phyloP scores from a whole-genome alignment of 2,797 vertebrate genomes.

The Anomalospiza imberbis region DNA sequence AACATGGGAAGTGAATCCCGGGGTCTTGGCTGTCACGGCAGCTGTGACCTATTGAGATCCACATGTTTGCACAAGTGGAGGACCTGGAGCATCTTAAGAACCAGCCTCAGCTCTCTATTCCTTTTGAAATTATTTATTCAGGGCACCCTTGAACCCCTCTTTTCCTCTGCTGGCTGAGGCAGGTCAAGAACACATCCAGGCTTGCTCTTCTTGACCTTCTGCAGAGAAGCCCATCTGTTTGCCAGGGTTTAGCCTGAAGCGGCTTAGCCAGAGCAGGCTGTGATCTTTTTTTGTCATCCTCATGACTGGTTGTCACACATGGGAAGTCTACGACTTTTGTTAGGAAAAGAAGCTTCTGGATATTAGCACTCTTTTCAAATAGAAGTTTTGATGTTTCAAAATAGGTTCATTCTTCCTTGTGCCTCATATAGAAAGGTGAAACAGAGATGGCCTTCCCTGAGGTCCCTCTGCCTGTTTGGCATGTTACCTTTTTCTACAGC shows the following conservation, averaged over 20 bases:
- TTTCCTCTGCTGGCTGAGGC: neutral
- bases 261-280: conserved; percentile 46
- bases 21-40: neutral
- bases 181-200: neutral
- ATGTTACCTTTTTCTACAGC: rapidly evolving
- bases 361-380: neutral
- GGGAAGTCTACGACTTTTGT: neutral
- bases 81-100: neutral
- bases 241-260: conserved; percentile 56
- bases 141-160: neutral
- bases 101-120: neutral
- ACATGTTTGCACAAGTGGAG: neutral
- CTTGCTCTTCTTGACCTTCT: conserved; percentile 47
- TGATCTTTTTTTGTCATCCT: conserved; percentile 52
- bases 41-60: neutral
- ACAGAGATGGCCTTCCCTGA: neutral
- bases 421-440: neutral
- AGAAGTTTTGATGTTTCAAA: neutral
- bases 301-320: neutral
- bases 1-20: neutral
- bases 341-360: neutral
- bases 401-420: neutral
- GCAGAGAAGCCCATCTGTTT: conserved; percentile 35
- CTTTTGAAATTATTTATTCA: neutral
- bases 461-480: neutral